phyloP scores from a whole-genome alignment of 2,888 invertebrate species.

The Fragum whitleyi region DNA sequence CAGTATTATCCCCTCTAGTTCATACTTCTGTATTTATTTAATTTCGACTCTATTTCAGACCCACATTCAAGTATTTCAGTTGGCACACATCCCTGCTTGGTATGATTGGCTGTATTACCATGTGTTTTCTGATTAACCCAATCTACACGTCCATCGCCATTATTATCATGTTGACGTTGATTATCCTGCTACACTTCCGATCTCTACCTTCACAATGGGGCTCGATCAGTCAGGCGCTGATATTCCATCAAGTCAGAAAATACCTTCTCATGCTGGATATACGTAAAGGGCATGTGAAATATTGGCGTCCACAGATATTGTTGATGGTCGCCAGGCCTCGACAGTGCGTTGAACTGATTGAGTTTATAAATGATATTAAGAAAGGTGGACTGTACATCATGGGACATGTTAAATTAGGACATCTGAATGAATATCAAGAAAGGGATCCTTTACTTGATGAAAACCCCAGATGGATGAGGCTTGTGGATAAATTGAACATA shows the following conservation, averaged over 20 bases:
- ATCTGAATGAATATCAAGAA: constrained; percentile 85
- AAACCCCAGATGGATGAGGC: constrained; percentile 94
- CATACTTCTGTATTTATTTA: too few species aligned
- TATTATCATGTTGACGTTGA: constrained; percentile 93
- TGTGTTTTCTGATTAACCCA: constrained; percentile 98
- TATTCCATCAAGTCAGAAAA: constrained; percentile 99
- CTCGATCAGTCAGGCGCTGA: constrained; percentile 98
- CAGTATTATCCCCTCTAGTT: too few species aligned
- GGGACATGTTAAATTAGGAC: constrained; percentile 91
- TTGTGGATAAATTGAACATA: constrained; percentile 97
- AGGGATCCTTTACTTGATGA: constrained; percentile 91
- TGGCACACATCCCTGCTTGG: constrained; percentile 97
- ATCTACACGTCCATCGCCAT: constrained; percentile 95
- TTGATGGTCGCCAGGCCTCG: constrained; percentile 96
- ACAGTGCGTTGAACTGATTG: constrained; percentile 95
- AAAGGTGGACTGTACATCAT: constrained; percentile 94
- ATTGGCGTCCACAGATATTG: constrained; percentile 99
- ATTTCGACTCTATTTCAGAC: too few species aligned
- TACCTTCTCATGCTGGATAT: constrained; percentile 97
- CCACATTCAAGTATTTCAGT: constrained; percentile 97
- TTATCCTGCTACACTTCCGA: constrained; percentile 92
- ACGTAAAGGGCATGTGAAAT: constrained; percentile 99
- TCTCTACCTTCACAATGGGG: constrained; percentile 97
- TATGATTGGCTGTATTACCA: constrained; percentile 92
- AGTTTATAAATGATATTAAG: constrained; percentile 99